phyloP scores from a whole-genome alignment of 2,113 vertebrate genomes.

The Seriola quinqueradiata region DNA sequence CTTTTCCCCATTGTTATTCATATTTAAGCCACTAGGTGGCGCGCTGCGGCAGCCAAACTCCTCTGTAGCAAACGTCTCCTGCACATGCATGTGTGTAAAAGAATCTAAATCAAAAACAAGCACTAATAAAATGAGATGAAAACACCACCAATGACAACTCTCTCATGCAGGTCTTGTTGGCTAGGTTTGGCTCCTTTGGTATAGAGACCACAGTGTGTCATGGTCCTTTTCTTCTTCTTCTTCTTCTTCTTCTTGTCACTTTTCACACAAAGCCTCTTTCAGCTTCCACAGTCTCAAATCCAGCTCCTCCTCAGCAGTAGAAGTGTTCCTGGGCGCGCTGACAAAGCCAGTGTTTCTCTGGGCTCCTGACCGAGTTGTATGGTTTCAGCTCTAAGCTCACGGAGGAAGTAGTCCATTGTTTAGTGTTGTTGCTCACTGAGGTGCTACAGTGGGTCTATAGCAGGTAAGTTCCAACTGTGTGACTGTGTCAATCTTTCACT shows the following conservation, averaged over 20 bases:
- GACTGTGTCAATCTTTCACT: slow-evolving; percentile 91
- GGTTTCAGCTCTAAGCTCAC: slow-evolving; percentile 63
- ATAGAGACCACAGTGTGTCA: slow-evolving; percentile 70
- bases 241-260: slow-evolving; percentile 38
- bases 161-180: slow-evolving; percentile 80
- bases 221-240: slow-evolving; percentile 57
- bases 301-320: slow-evolving; percentile 56
- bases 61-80: slow-evolving; percentile 54
- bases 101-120: slow-evolving; percentile 80
- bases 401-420: slow-evolving; percentile 67
- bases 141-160: slow-evolving; percentile 69
- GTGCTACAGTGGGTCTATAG: slow-evolving; percentile 65
- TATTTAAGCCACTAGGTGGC: slow-evolving; percentile 77
- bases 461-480: slow-evolving; percentile 51
- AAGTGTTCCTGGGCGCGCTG: slow-evolving; percentile 51
- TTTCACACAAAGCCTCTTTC: slow-evolving; percentile 53
- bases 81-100: slow-evolving; percentile 76
- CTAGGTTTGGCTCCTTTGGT: slow-evolving; percentile 73
- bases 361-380: slow-evolving; percentile 48
- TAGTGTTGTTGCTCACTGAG: slow-evolving; percentile 62
- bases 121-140: slow-evolving; percentile 80
- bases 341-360: slow-evolving; percentile 46
- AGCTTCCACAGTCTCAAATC: slow-evolving; percentile 59
- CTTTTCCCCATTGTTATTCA: slow-evolving; percentile 37
- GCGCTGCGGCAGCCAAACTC: slow-evolving; percentile 62